Evolutionary conservation across 1,140 invertebrate genomes (phyloP), one percentile per base, ranked within the genome.

Genomic region (Chironomus tepperi): DNA sequence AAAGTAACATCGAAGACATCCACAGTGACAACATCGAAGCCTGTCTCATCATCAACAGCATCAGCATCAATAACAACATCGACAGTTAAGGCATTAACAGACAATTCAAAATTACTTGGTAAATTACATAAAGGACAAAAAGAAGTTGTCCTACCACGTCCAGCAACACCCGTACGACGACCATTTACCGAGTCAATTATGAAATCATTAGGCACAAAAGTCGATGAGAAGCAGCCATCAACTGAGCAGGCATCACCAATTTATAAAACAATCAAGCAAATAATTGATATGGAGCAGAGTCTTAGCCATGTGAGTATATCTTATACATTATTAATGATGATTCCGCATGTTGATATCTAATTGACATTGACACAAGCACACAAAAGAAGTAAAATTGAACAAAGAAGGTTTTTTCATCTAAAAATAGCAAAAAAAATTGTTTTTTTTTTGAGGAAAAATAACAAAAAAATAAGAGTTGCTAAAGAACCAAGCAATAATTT

Each of bases 211-310:
- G 43, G 79, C 79, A 74, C 74, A 72, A 74, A 74, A 19, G 75
- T 74, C 75, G 74, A 75, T 73, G 81, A 76, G 7, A 43, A 74
- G n/a, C 9, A 16, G n/a, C 6, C 42, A 43, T 12, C n/a, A 74
- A 16, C 18, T n/a, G 43, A 47, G 7, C 43, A 9, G 43, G 77
- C 81, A 65, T 82, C 84, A 6, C 84, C 84, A 0, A 84, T 85
- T 16, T 86, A 86, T 77, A 84, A 86, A 76, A 85, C 84, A 16
- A 85, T 86, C 77, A 83, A 84, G 75, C 81, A 84, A 77, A 82
- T 86, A 76, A 76, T 86, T 34, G 82, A 83, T 74, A 83, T 86
- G 82, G 83, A 85, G 76, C 82, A 85, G 77, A 82, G 80, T 73
- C 78, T 84, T 57, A 80, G 82, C 75, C 80, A 84, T 79, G 84